A percentile compares a stretch with the other conserved stretches of the same genome.
Evolutionary conservation across 2,888 invertebrate species (phyloP).

Genomic region (Tachina lurida): DNA sequence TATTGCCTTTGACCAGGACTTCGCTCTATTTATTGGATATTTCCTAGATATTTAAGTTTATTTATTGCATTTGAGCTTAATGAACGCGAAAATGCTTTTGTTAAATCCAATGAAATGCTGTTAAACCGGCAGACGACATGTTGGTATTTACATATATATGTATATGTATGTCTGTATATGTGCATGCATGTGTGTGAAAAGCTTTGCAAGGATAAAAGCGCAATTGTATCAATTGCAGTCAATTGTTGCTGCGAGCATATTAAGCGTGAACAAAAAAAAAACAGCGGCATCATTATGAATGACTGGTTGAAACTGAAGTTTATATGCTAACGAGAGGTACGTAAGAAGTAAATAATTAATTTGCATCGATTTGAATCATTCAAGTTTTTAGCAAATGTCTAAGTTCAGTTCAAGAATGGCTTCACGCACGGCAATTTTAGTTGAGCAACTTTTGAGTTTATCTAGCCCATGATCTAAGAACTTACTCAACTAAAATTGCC

Average conservation of each 20-base stretch:
- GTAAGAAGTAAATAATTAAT: too few relatives aligned
- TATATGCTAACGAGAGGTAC: not conserved
- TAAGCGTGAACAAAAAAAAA: not conserved
- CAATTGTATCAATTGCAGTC: slow-evolving; percentile 52
- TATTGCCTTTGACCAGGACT: not conserved
- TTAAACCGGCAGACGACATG: slow-evolving; percentile 35
- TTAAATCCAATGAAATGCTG: slow-evolving; percentile 59
- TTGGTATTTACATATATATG: too few relatives aligned
- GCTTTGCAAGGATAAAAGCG: slow-evolving; percentile 19
- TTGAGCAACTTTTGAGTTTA: too few relatives aligned
- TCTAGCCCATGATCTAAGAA: rapidly evolving
- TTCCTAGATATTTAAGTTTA: slow-evolving; percentile 55
- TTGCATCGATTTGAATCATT: too few relatives aligned
- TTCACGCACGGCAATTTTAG: too few relatives aligned
- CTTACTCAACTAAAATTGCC: too few relatives aligned
- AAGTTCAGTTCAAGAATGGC: too few relatives aligned
- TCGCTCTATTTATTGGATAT: slow-evolving; percentile 37
- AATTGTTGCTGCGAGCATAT: slow-evolving; percentile 13
- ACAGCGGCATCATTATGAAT: not conserved
- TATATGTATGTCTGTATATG: too few relatives aligned
- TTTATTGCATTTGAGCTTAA: slow-evolving; percentile 68
- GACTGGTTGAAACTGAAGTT: not conserved
- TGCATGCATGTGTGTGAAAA: not conserved
- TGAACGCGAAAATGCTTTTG: slow-evolving; percentile 65
- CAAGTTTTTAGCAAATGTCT: too few relatives aligned